These are phyloP conservation scores for Octodonta nipae DNA, from an alignment of 2,888 invertebrate species.

Conservation along the genomic window DNA sequence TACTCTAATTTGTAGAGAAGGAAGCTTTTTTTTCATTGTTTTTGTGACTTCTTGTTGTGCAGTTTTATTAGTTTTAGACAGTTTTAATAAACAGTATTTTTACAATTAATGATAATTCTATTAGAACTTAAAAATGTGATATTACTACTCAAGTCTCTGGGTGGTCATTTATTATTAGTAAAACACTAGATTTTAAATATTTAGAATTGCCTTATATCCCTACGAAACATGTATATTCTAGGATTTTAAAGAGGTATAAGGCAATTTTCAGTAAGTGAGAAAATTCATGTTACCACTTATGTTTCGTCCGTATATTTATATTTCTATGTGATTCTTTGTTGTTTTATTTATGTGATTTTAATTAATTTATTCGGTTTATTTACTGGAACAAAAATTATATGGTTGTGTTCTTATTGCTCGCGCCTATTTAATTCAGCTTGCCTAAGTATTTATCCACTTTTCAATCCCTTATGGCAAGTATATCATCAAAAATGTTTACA, in stretches of 20 bases:
- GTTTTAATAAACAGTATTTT: constrained; percentile 1
- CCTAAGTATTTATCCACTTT: too few relatives aligned
- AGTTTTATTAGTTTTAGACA: too few relatives aligned
- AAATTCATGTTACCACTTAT: constrained; percentile 33
- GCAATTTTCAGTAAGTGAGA: constrained; percentile 25
- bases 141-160: constrained; percentile 19
- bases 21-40: too few relatives aligned
- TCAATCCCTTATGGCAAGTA: too few relatives aligned
- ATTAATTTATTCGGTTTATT: too few relatives aligned
- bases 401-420: too few relatives aligned
- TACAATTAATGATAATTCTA: constrained; percentile 4
- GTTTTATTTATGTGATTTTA: too few relatives aligned
- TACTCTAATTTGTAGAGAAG: too few relatives aligned
- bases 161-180: constrained; percentile 24
- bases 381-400: too few relatives aligned
- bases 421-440: too few relatives aligned
- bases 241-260: constrained; percentile 2
- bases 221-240: constrained; percentile 6
- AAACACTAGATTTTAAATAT: constrained; percentile 11
- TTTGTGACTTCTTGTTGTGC: too few relatives aligned
- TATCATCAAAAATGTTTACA: too few relatives aligned
- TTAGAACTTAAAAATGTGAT: constrained; percentile 30
- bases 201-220: constrained; percentile 12
- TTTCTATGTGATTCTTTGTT: constrained; percentile 16
- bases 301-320: constrained; percentile 17